Evolutionary conservation across 1,140 invertebrate genomes (phyloP), one percentile per base, ranked within the genome.

Genomic region (Caenorhabditis inopinata): DNA sequence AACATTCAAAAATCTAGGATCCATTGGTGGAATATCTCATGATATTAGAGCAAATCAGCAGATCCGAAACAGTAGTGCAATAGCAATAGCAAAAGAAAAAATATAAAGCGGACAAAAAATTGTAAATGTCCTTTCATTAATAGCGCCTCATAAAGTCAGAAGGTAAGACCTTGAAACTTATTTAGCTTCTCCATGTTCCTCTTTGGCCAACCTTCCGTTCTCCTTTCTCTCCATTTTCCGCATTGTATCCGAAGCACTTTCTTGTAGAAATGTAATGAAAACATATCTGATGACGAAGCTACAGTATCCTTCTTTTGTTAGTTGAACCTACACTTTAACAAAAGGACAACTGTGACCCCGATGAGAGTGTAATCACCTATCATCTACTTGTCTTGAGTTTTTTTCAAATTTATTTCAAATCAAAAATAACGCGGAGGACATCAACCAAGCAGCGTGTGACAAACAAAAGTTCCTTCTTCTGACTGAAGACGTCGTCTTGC

Each of bases 401-500:
- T 38, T 68, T 23, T 51, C 23, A 5, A 11, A 25, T 11, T 25
- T 25, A 9, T 53, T 32, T 68, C 58, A 68, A 68, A 38, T 38
- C 21, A 14, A 29, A 68, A 68, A 68, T n/a, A 32, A 42, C 25
- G 32, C 11, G n/a, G 32, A 58, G 58, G 58, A 32, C 58, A 68
- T 38, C 32, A 68, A 16, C 16, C 7, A 9, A 11, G 16, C 9
- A 29, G 9, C 2, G 58, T 68, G 58, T 68, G 38, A 68, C 32
- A 68, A 68, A 68, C 29, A 68, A 68, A n/a, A 68, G 58, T 68
- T 68, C 48, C 48, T 51, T 51, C 25, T 35, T 62, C 27, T 27
- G 49, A 53, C 9, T 29, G 29, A 29, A 23, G 21, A 38, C 51
- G 2, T 58, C 9, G 16, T 29, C 32, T 58, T 29, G 25, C 25